These are phyloP conservation scores for Hirtodrosophila alboralis DNA, from an alignment of 2,888 invertebrate species.

Conservation along the genomic window DNA sequence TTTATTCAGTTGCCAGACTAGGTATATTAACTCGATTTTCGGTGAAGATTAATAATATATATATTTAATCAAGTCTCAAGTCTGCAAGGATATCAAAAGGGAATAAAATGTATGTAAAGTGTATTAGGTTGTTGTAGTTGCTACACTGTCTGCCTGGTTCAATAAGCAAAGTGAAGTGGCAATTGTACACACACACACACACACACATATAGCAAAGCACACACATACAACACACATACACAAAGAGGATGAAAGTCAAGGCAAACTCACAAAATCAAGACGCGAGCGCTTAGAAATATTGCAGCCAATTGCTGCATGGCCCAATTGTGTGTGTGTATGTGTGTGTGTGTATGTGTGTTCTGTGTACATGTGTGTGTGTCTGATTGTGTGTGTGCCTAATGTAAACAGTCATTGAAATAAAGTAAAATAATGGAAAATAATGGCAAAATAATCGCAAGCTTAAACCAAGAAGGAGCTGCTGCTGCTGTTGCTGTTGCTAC, in stretches of 20 bases:
- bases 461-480: conserved; percentile 36
- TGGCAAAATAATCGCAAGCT: conserved; percentile 77
- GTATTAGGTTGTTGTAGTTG: conserved; percentile 31
- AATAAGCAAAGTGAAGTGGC: conserved; percentile 66
- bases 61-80: too few relatives aligned
- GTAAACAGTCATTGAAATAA: conserved; percentile 81
- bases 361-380: conserved; percentile 13
- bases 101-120: too few relatives aligned
- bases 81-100: too few relatives aligned
- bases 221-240: conserved; percentile 6
- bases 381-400: conserved; percentile 49
- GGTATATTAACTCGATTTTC: too few relatives aligned
- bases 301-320: conserved; percentile 47
- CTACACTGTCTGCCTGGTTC: conserved; percentile 50
- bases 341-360: conserved; percentile 13
- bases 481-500: conserved; percentile 1
- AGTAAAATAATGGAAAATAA: conserved; percentile 80
- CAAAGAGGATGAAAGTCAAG: background rate
- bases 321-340: conserved; percentile 12
- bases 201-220: conserved; percentile 2
- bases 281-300: conserved; percentile 46
- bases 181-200: conserved; percentile 13
- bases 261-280: conserved; percentile 21
- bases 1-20: too few relatives aligned
- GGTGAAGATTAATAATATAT: too few relatives aligned